Conservation (phyloP, 1,140 invertebrate species). For the Aphidius gifuensis region DNA sequence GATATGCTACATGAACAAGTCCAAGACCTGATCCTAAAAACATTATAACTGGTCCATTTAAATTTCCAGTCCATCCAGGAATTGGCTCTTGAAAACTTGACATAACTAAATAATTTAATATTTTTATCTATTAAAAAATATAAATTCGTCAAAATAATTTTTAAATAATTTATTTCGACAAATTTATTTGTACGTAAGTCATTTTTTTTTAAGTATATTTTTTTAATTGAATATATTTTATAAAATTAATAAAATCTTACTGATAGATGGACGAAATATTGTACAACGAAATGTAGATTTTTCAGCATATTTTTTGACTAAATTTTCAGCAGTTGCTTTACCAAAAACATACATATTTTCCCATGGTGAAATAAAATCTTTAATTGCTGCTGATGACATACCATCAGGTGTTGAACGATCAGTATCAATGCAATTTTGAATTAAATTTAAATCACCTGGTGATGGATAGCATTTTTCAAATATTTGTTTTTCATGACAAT, state of each 20-base stretch:
- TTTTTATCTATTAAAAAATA: too few species aligned
- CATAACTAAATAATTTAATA: conserved; percentile 54
- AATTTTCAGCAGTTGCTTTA: conserved; percentile 61
- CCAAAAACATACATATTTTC: conserved; percentile 62
- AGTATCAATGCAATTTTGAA: conserved; percentile 47
- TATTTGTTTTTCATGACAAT: conserved; percentile 50
- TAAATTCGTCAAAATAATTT: too few species aligned
- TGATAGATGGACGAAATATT: conserved; percentile 60
- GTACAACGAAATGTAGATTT: conserved; percentile 56
- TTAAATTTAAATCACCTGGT: conserved; percentile 50
- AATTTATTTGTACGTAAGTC: too few species aligned
- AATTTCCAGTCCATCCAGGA: conserved; percentile 74
- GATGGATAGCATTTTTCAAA: conserved; percentile 57
- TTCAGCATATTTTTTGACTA: conserved; percentile 54
- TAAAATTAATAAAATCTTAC: conserved; percentile 23
- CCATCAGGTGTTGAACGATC: conserved; percentile 28
- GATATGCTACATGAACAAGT: conserved; percentile 57
- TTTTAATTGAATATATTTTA: too few species aligned
- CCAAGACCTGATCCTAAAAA: conserved; percentile 59
- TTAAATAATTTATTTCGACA: too few species aligned
- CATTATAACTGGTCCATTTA: conserved; percentile 61
- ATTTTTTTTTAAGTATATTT: too few species aligned
- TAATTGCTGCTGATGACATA: conserved; percentile 38
- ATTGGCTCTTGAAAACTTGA: conserved; percentile 68
- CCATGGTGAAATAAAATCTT: conserved; percentile 53